phyloP scores from a whole-genome alignment of 2,888 invertebrate species.

The Pimpla rufipes region DNA sequence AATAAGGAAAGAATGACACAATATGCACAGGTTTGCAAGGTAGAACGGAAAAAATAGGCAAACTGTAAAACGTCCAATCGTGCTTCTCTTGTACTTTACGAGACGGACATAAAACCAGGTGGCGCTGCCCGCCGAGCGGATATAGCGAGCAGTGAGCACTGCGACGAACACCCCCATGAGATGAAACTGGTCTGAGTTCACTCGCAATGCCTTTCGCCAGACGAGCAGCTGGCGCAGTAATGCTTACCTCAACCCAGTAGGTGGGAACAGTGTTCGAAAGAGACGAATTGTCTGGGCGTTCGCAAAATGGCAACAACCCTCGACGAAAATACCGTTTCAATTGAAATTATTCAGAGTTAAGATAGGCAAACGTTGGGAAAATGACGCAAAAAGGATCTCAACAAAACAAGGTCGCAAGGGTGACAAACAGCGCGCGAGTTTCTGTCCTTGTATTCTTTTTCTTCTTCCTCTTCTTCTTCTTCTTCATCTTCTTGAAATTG shows the following conservation, averaged over 20 bases:
- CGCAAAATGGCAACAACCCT: conserved; percentile 60
- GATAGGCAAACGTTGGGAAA: conserved; percentile 30
- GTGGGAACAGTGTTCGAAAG: conserved; percentile 25
- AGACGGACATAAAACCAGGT: conserved; percentile 46
- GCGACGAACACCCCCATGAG: conserved; percentile 22
- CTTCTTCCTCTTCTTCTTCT: neutral
- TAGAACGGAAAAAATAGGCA: conserved; percentile 41
- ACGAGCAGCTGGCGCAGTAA: conserved; percentile 14
- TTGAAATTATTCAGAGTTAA: conserved; percentile 52
- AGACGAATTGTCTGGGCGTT: conserved; percentile 41
- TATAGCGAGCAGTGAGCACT: conserved; percentile 33
- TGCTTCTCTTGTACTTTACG: conserved; percentile 48
- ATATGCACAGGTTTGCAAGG: conserved; percentile 13
- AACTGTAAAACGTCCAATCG: conserved; percentile 56
- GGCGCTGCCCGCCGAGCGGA: conserved; percentile 25
- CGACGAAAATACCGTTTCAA: conserved; percentile 45
- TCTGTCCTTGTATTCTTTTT: neutral
- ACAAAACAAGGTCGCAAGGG: no score
- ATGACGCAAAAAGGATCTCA: conserved; percentile 24
- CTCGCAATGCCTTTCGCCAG: conserved; percentile 1
- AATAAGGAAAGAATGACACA: neutral
- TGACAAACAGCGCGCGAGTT: conserved; percentile 1
- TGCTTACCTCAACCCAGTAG: neutral
- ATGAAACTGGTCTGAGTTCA: neutral
- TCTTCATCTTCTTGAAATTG: conserved; percentile 13